Percentiles rank a stretch among this genome's conserved stretches.
These are phyloP conservation scores for Drosophila bunnanda DNA, from an alignment of 2,888 invertebrate genomes.

Conservation along the genomic window DNA sequence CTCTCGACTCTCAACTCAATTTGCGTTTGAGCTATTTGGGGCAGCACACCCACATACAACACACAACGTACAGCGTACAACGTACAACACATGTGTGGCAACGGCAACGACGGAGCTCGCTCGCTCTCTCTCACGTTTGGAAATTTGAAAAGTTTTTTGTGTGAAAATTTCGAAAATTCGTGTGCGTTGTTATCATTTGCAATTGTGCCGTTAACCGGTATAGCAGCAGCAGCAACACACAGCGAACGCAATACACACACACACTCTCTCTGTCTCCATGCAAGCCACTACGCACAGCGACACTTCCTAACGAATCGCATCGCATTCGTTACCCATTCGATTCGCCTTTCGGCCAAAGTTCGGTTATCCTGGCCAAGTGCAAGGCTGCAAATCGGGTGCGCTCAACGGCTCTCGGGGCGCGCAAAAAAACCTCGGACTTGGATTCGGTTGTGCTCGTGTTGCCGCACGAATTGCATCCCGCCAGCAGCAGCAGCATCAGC, in stretches of 20 bases:
- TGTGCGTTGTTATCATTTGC: slow-evolving; percentile 79
- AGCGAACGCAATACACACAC: background rate
- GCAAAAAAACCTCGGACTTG: background rate
- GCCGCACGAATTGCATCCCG: slow-evolving; percentile 35
- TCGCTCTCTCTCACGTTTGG: slow-evolving; percentile 50
- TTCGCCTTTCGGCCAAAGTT: background rate
- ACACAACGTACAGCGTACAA: slow-evolving; percentile 19
- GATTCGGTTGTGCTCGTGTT: slow-evolving; percentile 15
- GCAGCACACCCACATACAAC: slow-evolving; percentile 17
- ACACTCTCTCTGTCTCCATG: background rate
- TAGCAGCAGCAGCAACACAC: slow-evolving; percentile 41
- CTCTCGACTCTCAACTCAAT: slow-evolving; percentile 61
- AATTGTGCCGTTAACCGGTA: slow-evolving; percentile 81
- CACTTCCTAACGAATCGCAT: slow-evolving; percentile 18
- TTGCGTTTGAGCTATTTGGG: slow-evolving; percentile 76
- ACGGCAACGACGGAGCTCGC: background rate
- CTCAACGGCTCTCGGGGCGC: slow-evolving; percentile 23
- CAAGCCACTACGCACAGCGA: slow-evolving; percentile 9
- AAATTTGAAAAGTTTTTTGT: slow-evolving; percentile 78
- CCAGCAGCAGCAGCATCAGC: slow-evolving; percentile 38
- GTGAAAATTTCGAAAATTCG: slow-evolving; percentile 78
- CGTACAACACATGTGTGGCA: slow-evolving; percentile 13
- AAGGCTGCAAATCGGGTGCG: slow-evolving; percentile 41
- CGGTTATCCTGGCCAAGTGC: slow-evolving; percentile 17
- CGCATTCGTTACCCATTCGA: slow-evolving; percentile 21